phyloP scores from a whole-genome alignment of 2,113 vertebrate genomes.

The Lota lota region DNA sequence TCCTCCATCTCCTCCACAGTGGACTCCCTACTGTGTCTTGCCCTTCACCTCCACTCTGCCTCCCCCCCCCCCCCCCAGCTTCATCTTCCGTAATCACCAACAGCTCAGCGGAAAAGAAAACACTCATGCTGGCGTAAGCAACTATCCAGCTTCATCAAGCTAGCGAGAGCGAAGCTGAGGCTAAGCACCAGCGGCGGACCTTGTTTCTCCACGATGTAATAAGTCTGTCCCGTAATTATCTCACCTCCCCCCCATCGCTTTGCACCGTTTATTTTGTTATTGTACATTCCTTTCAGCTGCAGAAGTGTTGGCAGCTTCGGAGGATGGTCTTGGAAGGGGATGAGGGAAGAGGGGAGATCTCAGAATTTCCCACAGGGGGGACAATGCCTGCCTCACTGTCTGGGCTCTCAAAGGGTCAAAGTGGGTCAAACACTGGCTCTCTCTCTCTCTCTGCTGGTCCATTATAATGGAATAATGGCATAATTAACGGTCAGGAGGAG shows the following conservation, averaged over 20 bases:
- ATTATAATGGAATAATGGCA: conserved; percentile 71
- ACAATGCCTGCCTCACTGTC: conserved; percentile 34
- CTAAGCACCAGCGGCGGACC: not conserved
- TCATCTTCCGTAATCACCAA: conserved; percentile 49
- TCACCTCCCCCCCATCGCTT: too few species aligned
- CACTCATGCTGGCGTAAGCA: conserved; percentile 36
- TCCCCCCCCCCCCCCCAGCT: not conserved
- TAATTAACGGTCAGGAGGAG: conserved; percentile 65
- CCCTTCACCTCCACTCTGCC: not conserved
- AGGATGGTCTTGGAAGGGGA: too few species aligned
- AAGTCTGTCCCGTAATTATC: not conserved
- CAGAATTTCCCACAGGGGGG: conserved; percentile 24
- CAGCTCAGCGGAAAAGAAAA: conserved; percentile 26
- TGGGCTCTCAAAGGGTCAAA: conserved; percentile 56
- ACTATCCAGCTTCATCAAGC: conserved; percentile 45
- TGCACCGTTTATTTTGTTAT: conserved; percentile 13
- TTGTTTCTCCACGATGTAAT: not conserved
- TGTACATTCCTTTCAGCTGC: conserved; percentile 24
- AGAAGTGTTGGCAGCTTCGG: too few species aligned
- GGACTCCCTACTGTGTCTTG: not conserved
- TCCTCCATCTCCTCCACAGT: not conserved
- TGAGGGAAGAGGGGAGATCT: too few species aligned
- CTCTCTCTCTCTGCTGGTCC: conserved; percentile 41
- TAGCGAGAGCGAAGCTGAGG: conserved; percentile 1
- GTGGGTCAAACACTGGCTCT: conserved; percentile 13